A percentile compares a stretch with the other conserved stretches of the same genome.
phyloP scores from a whole-genome alignment of 2,113 vertebrate species.

The Psilopogon haemacephalus region DNA sequence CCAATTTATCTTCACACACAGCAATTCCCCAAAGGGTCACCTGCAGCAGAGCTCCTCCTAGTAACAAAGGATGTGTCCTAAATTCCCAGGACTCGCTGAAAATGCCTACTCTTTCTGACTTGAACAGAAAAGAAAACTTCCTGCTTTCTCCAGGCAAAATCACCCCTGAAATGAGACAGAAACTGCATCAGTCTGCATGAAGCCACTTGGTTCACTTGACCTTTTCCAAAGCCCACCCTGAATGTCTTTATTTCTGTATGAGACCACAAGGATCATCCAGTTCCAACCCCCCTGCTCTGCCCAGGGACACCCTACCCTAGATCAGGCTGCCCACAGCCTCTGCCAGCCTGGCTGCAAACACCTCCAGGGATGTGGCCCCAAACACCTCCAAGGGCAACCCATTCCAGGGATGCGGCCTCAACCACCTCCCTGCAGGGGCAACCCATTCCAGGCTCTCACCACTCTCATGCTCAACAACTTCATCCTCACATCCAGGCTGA shows the following conservation, averaged over 20 bases:
- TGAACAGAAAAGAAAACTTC: slow-evolving; percentile 82
- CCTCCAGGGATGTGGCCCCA: too few relatives aligned
- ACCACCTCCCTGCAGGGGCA: too few relatives aligned
- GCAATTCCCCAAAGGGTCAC: slow-evolving; percentile 86
- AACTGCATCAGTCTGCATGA: neutral
- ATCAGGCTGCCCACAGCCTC: too few relatives aligned
- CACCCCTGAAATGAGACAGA: slow-evolving; percentile 74
- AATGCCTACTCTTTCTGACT: slow-evolving; percentile 81
- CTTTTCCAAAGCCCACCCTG: neutral
- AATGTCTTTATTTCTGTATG: neutral
- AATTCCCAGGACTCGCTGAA: slow-evolving; percentile 87
- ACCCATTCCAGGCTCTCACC: too few relatives aligned
- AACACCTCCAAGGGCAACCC: too few relatives aligned
- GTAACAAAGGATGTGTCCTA: slow-evolving; percentile 85
- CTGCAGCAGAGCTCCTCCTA: slow-evolving; percentile 86
- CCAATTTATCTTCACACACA: slow-evolving; percentile 78
- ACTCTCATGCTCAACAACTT: too few relatives aligned
- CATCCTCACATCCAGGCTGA: too few relatives aligned
- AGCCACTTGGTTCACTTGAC: neutral
- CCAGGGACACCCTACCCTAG: too few relatives aligned
- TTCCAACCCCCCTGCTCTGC: too few relatives aligned
- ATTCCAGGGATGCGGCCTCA: too few relatives aligned
- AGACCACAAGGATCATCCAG: too few relatives aligned
- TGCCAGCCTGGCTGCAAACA: too few relatives aligned
- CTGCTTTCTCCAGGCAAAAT: slow-evolving; percentile 83